phyloP scores from a whole-genome alignment of 2,797 vertebrate species.

The Hyperoplus immaculatus region DNA sequence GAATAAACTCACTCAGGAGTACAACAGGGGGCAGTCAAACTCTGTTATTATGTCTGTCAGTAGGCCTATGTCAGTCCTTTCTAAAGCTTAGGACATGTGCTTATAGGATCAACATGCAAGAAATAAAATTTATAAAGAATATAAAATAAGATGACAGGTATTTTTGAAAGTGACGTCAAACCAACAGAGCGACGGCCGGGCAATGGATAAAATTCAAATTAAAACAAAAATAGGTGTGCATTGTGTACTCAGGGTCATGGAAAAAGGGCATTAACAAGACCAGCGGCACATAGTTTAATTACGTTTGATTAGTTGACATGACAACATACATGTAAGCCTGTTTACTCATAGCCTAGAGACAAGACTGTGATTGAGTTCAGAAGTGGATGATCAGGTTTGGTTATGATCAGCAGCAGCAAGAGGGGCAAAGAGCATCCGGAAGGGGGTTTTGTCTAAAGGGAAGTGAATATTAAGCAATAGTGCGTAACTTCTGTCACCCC shows the following conservation, averaged over 20 bases:
- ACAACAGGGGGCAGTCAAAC: constrained; percentile 51
- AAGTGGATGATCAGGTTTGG: neutral
- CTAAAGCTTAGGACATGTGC: neutral
- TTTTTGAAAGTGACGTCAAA: no score
- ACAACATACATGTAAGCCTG: neutral
- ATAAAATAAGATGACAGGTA: neutral
- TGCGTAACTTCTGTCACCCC: no score
- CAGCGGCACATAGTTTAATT: constrained; percentile 8
- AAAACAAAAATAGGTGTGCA: no score
- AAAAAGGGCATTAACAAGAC: neutral
- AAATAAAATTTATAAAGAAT: neutral
- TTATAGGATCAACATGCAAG: neutral
- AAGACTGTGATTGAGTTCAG: no score
- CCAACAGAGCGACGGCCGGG: no score
- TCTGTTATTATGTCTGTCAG: neutral
- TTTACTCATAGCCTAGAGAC: neutral
- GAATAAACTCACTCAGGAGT: neutral
- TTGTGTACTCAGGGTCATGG: neutral
- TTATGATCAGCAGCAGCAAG: neutral
- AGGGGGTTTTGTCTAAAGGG: neutral
- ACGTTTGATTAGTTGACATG: neutral
- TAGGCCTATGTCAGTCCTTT: no score
- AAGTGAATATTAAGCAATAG: no score
- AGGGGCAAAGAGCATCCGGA: neutral
- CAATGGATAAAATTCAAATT: no score